A percentile compares a stretch with the other conserved stretches of the same genome.
These are phyloP conservation scores for Temnothorax unifasciatus DNA, from an alignment of 2,888 invertebrate species.

Conservation along the genomic window DNA sequence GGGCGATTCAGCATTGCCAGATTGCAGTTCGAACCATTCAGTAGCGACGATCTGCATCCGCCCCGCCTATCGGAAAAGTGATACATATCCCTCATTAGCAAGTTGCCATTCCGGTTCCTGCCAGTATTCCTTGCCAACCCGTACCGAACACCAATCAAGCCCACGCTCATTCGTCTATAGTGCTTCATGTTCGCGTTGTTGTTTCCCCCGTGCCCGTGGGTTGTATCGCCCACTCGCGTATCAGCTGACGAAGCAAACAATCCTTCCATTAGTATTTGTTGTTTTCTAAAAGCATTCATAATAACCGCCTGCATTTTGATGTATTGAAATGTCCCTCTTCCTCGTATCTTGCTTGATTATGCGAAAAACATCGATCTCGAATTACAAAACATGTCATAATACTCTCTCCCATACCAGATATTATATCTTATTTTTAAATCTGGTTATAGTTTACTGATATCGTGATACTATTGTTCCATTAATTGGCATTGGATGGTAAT, in stretches of 20 bases:
- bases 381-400: background rate
- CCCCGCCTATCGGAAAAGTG: slow-evolving; percentile 75
- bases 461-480: background rate
- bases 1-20: slow-evolving; percentile 75
- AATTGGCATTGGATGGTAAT: background rate
- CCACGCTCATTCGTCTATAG: slow-evolving; percentile 40
- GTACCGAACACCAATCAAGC: slow-evolving; percentile 62
- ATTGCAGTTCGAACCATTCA: slow-evolving; percentile 75
- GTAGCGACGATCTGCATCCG: slow-evolving; percentile 68
- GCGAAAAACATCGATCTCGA: background rate
- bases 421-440: slow-evolving; percentile 19
- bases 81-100: slow-evolving; percentile 74
- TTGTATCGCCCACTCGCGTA: slow-evolving; percentile 34
- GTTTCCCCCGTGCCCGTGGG: background rate
- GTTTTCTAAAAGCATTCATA: slow-evolving; percentile 38
- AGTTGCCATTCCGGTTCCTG: slow-evolving; percentile 75
- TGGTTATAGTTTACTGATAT: background rate
- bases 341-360: background rate
- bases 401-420: background rate
- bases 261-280: slow-evolving; percentile 33
- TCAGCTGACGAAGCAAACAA: slow-evolving; percentile 47
- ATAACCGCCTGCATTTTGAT: background rate
- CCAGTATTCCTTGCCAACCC: slow-evolving; percentile 68
- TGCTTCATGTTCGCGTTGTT: slow-evolving; percentile 33
- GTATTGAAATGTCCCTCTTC: background rate